Percentiles rank a stretch among this genome's conserved stretches.
Evolutionary conservation across 2,888 invertebrate species (phyloP).

Genomic region (Ephialtes manifestator): DNA sequence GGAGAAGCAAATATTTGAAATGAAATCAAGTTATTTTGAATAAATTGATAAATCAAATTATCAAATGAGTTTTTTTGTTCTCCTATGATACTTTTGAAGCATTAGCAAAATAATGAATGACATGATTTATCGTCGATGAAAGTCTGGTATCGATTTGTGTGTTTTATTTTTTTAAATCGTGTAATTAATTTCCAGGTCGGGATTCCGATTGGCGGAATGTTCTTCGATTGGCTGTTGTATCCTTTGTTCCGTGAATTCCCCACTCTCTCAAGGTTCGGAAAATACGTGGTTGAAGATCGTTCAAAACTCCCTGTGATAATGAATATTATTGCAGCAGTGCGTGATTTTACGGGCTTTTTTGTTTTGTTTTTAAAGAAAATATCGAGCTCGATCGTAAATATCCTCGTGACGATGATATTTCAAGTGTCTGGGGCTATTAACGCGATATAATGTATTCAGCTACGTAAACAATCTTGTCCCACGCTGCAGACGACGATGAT

Average conservation of each 20-base stretch:
- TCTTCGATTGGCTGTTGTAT: neutral
- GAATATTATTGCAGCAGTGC: constrained; percentile 1
- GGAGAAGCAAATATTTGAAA: neutral
- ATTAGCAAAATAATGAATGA: neutral
- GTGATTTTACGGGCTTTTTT: neutral
- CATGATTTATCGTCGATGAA: neutral
- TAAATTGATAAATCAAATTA: too few species aligned
- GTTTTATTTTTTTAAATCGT: neutral
- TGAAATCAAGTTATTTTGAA: neutral
- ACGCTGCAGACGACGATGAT: constrained; percentile 46
- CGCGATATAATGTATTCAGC: neutral
- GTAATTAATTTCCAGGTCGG: neutral
- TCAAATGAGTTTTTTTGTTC: too few species aligned
- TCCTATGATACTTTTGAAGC: neutral
- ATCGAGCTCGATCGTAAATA: constrained; percentile 49
- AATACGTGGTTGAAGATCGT: constrained; percentile 6
- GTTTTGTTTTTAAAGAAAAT: constrained; percentile 5
- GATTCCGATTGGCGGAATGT: neutral
- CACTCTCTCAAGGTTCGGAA: neutral
- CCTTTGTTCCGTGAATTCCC: neutral
- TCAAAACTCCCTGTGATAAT: neutral
- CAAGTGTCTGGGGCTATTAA: constrained; percentile 36
- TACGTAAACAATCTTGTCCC: constrained; percentile 59
- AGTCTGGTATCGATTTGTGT: neutral
- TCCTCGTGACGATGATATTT: constrained; percentile 46